Conservation (phyloP, 2,797 vertebrate genomes). For the Arctocebus calabarensis region DNA sequence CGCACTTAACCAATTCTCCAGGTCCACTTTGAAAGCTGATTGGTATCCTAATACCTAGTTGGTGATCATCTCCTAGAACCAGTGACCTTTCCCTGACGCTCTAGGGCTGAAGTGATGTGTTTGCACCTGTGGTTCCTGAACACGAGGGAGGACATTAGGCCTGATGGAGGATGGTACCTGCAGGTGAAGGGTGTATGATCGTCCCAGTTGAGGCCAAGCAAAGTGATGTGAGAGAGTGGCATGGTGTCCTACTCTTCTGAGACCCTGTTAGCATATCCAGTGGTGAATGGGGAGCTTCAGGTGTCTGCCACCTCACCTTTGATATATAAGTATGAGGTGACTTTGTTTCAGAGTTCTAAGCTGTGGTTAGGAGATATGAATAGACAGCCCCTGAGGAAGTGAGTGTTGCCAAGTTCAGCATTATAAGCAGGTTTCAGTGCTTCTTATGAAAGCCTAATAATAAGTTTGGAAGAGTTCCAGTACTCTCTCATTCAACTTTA, state of each 20-base stretch:
- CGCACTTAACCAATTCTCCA: not conserved
- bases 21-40: not conserved
- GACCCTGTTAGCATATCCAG: not conserved
- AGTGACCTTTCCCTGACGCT: not conserved
- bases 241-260: not conserved
- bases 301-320: not conserved
- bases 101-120: not conserved
- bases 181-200: not conserved
- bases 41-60: not conserved
- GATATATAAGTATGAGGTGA: not conserved
- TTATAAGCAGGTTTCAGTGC: not conserved
- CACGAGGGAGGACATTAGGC: not conserved
- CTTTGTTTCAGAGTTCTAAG: not conserved
- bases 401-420: not conserved
- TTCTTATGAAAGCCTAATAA: slow-evolving; percentile 47
- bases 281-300: not conserved
- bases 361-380: not conserved
- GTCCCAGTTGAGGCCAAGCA: not conserved
- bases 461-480: slow-evolving; percentile 34
- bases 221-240: not conserved
- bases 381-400: not conserved
- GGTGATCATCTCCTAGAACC: not conserved
- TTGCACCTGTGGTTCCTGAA: not conserved
- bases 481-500: slow-evolving; percentile 44
- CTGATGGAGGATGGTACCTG: accelerated